Evolutionary conservation across 1,140 invertebrate species (phyloP).

Genomic region (Asobara japonica): DNA sequence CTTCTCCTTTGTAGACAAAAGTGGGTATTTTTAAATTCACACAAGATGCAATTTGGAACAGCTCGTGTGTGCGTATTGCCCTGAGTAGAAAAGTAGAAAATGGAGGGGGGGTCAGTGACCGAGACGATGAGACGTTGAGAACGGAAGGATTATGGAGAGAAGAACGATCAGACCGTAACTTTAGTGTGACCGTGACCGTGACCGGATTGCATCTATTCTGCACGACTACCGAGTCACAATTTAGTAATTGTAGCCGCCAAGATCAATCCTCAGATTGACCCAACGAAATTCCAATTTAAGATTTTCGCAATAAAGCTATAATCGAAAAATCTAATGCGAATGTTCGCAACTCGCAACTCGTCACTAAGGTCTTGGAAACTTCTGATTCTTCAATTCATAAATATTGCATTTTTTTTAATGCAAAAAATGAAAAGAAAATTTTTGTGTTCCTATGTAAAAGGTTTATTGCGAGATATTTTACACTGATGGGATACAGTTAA

Average conservation of each 20-base stretch:
- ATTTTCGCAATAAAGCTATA: too few relatives aligned
- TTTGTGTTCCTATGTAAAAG: not conserved
- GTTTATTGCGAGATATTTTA: slow-evolving; percentile 4
- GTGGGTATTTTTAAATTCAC: not conserved
- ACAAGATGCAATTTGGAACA: slow-evolving; percentile 20
- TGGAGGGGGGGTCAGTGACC: slow-evolving; percentile 38
- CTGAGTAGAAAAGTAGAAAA: slow-evolving; percentile 15
- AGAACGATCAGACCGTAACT: slow-evolving; percentile 50
- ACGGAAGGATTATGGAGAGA: slow-evolving; percentile 14
- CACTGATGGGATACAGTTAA: not conserved
- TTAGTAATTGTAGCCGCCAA: too few relatives aligned
- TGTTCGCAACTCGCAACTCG: too few relatives aligned
- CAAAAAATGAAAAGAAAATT: too few relatives aligned
- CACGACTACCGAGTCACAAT: slow-evolving; percentile 40
- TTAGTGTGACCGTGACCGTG: slow-evolving; percentile 53
- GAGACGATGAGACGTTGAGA: slow-evolving; percentile 24
- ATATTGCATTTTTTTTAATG: too few relatives aligned
- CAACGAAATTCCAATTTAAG: too few relatives aligned
- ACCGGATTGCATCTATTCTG: slow-evolving; percentile 50
- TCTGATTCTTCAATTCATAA: too few relatives aligned
- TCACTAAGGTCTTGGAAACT: too few relatives aligned
- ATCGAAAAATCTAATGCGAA: too few relatives aligned
- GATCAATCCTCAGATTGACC: too few relatives aligned
- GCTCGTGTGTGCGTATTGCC: slow-evolving; percentile 11
- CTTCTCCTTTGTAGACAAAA: not conserved